Percentiles rank a stretch among this genome's conserved stretches.
These are phyloP conservation scores for Echinops telfairi DNA, from an alignment of 2,113 vertebrate genomes.

Conservation along the genomic window DNA sequence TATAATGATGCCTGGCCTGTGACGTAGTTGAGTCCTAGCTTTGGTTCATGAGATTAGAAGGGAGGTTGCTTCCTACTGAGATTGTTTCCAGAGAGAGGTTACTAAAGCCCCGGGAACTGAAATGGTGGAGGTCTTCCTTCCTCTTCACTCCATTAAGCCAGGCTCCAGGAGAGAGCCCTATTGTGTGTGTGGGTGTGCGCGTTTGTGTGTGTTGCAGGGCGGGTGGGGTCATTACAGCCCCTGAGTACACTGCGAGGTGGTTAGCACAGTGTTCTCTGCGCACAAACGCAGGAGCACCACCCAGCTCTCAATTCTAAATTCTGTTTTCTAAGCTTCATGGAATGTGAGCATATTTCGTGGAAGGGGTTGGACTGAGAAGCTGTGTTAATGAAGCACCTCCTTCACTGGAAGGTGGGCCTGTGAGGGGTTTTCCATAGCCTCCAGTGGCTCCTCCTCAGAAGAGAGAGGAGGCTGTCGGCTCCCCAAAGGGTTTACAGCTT, in stretches of 20 bases:
- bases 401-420: too few species aligned
- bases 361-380: too few species aligned
- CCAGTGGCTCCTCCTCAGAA: too few species aligned
- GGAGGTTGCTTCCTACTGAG: conserved; percentile 61
- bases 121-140: neutral
- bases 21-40: conserved; percentile 74
- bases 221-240: neutral
- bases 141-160: neutral
- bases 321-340: neutral
- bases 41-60: conserved; percentile 53
- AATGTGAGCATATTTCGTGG: neutral
- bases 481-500: too few species aligned
- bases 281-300: too few species aligned
- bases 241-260: neutral
- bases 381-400: neutral
- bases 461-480: rapidly evolving
- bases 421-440: neutral
- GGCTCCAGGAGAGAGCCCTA: too few species aligned
- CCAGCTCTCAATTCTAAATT: neutral
- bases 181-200: too few species aligned
- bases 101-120: neutral
- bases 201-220: neutral
- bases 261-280: neutral
- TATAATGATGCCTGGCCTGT: conserved; percentile 44
- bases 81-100: conserved; percentile 61